Evolutionary conservation across 2,113 vertebrate species (phyloP).

Genomic region (Laticauda laticaudata): DNA sequence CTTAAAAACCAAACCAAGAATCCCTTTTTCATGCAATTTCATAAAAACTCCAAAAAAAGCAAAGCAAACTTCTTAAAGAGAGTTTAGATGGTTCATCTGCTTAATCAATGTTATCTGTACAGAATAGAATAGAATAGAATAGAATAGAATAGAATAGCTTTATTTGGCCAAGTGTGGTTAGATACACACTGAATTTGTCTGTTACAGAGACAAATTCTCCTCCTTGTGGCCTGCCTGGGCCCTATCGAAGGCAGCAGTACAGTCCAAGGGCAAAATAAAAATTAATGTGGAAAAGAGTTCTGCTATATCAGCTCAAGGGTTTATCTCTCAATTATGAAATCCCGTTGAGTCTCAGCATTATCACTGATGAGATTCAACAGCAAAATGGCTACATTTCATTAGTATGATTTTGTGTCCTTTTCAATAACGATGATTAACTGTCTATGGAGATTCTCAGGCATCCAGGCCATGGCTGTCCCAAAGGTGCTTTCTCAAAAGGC

Average conservation of each 20-base stretch:
- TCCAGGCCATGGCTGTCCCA: background rate
- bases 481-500: background rate
- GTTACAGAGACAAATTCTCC: background rate
- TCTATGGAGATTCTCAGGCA: background rate
- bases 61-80: background rate
- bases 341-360: background rate
- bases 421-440: background rate
- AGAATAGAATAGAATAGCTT: background rate
- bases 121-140: background rate
- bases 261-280: background rate
- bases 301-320: background rate
- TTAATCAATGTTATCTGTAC: background rate
- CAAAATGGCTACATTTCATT: background rate
- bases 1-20: background rate
- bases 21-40: background rate
- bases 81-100: background rate
- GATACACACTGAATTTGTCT: background rate
- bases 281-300: background rate
- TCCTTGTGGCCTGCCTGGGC: background rate
- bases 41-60: background rate
- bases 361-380: background rate
- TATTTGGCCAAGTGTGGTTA: background rate
- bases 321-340: background rate
- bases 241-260: background rate
- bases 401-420: background rate